A percentile compares a stretch with the other conserved stretches of the same genome.
phyloP scores from a whole-genome alignment of 2,113 vertebrate species.

The Platichthys stellatus region DNA sequence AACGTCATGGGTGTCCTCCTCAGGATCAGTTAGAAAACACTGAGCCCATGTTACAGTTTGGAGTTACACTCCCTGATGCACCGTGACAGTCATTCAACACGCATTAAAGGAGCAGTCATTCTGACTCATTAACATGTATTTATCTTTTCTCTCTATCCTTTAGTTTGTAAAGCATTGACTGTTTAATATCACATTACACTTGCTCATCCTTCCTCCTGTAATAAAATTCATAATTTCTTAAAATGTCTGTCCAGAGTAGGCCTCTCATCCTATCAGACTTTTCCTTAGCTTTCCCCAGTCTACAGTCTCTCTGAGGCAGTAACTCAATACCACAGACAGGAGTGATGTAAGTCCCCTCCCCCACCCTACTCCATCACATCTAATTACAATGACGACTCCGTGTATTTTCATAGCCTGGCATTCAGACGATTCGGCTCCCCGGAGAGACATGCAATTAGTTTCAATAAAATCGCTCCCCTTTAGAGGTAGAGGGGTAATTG shows the following conservation, averaged over 20 bases:
- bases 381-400: slow-evolving; percentile 75
- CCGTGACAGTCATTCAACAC: background rate
- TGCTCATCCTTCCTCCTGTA: background rate
- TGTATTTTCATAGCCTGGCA: slow-evolving; percentile 78
- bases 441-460: slow-evolving; percentile 76
- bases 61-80: slow-evolving; percentile 16
- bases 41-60: slow-evolving; percentile 32
- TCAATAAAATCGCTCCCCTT: slow-evolving; percentile 73
- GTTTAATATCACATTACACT: background rate
- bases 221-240: background rate
- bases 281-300: slow-evolving; percentile 16
- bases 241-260: background rate
- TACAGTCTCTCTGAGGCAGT: slow-evolving; percentile 58
- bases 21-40: slow-evolving; percentile 29
- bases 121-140: background rate
- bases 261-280: slow-evolving; percentile 35
- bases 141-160: background rate
- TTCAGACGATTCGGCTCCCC: slow-evolving; percentile 76
- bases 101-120: background rate
- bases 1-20: slow-evolving; percentile 53
- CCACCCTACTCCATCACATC: slow-evolving; percentile 64
- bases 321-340: slow-evolving; percentile 74
- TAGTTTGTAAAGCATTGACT: background rate
- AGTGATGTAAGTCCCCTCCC: slow-evolving; percentile 76
- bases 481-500: slow-evolving; percentile 61